Base-by-base conservation (phyloP, 2,888 invertebrate species). In the Sphaeridia pumilis region DNA sequence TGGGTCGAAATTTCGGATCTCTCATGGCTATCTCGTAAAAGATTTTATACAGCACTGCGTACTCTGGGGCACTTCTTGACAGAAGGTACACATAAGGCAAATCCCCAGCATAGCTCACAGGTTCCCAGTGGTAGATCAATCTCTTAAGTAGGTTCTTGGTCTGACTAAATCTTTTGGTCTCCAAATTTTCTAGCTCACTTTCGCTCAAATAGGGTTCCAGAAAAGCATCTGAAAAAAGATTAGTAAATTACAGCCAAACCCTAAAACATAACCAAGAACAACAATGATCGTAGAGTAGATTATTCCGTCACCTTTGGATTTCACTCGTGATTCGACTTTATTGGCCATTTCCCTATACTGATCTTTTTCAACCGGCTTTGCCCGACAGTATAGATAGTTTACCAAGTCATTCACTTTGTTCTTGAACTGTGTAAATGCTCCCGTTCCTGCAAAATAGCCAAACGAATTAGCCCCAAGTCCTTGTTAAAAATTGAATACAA, bases 111-210 rank as follows among this genome's bases (percentile, higher is more conserved):
- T 84, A 90, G 1, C 78, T 73, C 24, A 87, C 74, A 17, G 83
- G 78, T 43, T 78, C 77, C 88, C 89, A 89, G 45, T 80, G 74
- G 67, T 84, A 83, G 0, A 82, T 70, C 54, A 77, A 75, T 60
- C 75, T 72, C 58, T 78, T 79, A 22, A 87, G 66, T 20, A 75
- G 69, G 55, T 71, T 75, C 49, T 76, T 72, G 0, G 80, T 74
- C 70, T 76, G 75, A 25, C 73, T 69, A 51, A 78, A 72, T 28
- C 78, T 69, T 49, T 72, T 73, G 52, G 73, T 72, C 46, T 76
- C 70, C 45, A 73, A 70, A 3, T 71, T 63, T 10, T 66, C 60
- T 25, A 44, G 28, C 34, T 67, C 59, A 31, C 66, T 58, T 34
- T 61, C 58, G 42, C 52, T 58, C 1, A 66, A 42, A 43, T 57